Evolutionary conservation across 2,113 vertebrate species (phyloP).

Genomic region (Melanostigma gelatinosum): DNA sequence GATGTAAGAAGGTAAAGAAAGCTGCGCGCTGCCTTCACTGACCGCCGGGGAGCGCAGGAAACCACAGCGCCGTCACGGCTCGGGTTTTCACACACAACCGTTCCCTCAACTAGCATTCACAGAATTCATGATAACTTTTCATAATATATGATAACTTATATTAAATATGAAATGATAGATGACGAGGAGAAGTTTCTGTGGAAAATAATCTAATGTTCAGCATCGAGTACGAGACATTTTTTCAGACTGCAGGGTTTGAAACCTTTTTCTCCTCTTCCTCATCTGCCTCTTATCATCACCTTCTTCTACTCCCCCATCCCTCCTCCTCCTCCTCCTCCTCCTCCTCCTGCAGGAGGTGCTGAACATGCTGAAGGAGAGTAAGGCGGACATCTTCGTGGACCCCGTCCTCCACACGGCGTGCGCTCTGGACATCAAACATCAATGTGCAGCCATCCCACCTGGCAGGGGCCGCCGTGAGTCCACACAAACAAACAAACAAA

Average conservation of each 20-base stretch:
- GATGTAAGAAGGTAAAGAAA: conserved; percentile 91
- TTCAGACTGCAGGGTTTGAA: not conserved
- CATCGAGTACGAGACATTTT: not conserved
- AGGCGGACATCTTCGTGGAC: conserved; percentile 98
- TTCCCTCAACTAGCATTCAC: not conserved
- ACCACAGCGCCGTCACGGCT: not conserved
- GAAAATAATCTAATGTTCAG: not conserved
- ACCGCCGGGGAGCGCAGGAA: not conserved
- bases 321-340: not conserved
- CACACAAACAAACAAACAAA: conserved; percentile 18
- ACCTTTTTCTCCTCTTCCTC: not conserved
- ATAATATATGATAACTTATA: not conserved
- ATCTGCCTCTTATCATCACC: not conserved
- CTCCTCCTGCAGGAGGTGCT: conserved; percentile 88
- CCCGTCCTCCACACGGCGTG: conserved; percentile 98
- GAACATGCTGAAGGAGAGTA: conserved; percentile 98
- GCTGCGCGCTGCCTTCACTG: conserved; percentile 14
- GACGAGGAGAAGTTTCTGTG: not conserved
- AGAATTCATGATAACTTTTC: not conserved
- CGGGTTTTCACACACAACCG: not conserved
- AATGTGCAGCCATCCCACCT: conserved; percentile 95
- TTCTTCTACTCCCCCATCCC: not conserved
- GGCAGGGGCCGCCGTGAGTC: conserved; percentile 94
- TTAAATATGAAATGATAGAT: not conserved
- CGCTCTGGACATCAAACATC: conserved; percentile 97